phyloP scores from a whole-genome alignment of 92 coral and sea anemone genomes.

The Phenganax subtilis region DNA sequence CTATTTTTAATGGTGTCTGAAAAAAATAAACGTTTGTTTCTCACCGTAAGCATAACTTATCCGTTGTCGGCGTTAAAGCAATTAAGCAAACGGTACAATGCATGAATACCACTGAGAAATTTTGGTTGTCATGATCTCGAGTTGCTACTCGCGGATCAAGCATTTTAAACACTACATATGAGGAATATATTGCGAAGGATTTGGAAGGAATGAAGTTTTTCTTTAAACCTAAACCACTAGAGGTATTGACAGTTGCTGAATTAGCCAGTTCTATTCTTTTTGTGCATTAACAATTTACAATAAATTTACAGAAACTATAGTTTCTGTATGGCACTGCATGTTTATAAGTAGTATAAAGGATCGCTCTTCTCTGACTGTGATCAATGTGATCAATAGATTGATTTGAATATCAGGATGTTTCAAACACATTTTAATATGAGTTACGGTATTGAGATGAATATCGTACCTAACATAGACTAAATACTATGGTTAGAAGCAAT shows the following conservation, averaged over 20 bases:
- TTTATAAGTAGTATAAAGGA: too few relatives aligned
- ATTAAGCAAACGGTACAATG: neutral
- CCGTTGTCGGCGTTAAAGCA: neutral
- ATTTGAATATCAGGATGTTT: too few relatives aligned
- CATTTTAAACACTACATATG: neutral
- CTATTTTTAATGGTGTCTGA: too few relatives aligned
- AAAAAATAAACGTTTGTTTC: too few relatives aligned
- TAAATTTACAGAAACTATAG: too few relatives aligned
- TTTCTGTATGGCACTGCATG: too few relatives aligned
- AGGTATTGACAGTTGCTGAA: neutral
- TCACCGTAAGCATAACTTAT: neutral
- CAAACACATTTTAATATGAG: too few relatives aligned
- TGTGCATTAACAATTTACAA: neutral
- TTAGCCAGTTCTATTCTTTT: neutral
- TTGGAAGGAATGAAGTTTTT: constrained; percentile 15
- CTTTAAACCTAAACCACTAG: constrained; percentile 10
- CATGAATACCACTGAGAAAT: neutral
- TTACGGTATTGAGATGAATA: too few relatives aligned
- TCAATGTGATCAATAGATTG: too few relatives aligned
- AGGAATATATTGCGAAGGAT: neutral
- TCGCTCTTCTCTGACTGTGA: neutral
- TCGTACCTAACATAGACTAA: too few relatives aligned
- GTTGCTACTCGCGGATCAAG: neutral
- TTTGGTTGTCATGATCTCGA: constrained; percentile 27
- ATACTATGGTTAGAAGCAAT: too few relatives aligned